These are phyloP conservation scores for Ornithorhynchus anatinus DNA, from an alignment of 2,113 vertebrate species.

Conservation along the genomic window DNA sequence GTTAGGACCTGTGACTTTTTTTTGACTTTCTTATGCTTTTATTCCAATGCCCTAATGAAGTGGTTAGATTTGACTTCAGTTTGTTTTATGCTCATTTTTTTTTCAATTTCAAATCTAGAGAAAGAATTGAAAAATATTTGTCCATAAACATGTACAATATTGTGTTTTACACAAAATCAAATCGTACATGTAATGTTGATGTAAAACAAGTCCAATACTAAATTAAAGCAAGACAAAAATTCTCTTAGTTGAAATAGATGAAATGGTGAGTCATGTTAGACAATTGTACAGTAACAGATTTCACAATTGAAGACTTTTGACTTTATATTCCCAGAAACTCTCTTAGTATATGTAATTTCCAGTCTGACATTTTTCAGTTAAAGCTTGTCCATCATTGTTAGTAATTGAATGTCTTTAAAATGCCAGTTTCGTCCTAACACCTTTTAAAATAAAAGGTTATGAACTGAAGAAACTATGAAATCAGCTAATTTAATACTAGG, in stretches of 20 bases:
- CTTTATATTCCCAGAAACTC: not conserved
- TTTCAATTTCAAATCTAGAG: too few relatives aligned
- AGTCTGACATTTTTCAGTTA: not conserved
- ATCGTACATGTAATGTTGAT: too few relatives aligned
- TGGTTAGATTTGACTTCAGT: too few relatives aligned
- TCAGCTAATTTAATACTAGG: not conserved
- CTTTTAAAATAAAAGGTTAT: not conserved
- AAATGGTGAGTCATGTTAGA: not conserved
- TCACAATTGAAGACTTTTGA: not conserved
- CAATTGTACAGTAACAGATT: not conserved
- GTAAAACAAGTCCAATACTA: not conserved
- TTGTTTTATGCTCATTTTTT: too few relatives aligned
- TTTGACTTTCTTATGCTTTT: too few relatives aligned
- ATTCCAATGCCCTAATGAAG: too few relatives aligned
- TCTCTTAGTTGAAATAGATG: not conserved
- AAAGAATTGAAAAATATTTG: too few relatives aligned
- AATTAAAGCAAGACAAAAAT: not conserved
- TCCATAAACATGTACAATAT: too few relatives aligned
- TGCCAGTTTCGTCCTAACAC: not conserved
- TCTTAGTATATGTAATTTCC: not conserved
- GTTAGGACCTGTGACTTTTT: too few relatives aligned
- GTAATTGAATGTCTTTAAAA: not conserved
- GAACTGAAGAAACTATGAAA: not conserved
- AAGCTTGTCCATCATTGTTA: not conserved
- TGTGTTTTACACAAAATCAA: too few relatives aligned